These are phyloP conservation scores for Rhegmatorhina hoffmannsi DNA, from an alignment of 2,113 vertebrate species.

Conservation along the genomic window DNA sequence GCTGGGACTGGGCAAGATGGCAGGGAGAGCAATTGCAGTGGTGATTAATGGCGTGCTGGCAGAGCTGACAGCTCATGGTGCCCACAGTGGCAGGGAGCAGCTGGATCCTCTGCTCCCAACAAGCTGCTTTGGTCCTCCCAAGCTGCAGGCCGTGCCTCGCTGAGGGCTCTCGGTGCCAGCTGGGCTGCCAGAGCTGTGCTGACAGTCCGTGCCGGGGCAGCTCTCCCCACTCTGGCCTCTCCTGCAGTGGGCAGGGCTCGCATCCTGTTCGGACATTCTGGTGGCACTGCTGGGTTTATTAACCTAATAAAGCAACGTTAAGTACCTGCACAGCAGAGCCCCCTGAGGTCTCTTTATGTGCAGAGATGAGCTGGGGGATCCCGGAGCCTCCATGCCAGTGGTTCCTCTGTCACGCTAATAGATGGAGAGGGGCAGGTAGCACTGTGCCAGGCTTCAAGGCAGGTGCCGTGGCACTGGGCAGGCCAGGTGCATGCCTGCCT, in stretches of 20 bases:
- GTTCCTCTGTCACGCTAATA: background rate
- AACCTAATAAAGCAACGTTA: constrained; percentile 52
- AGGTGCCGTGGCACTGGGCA: background rate
- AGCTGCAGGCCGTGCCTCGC: rapidly evolving
- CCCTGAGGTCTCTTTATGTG: constrained; percentile 14
- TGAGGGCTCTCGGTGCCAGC: rapidly evolving
- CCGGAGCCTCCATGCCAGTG: background rate
- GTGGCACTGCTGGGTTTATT: background rate
- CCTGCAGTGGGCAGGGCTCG: rapidly evolving
- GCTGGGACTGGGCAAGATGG: background rate
- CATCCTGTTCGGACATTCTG: rapidly evolving
- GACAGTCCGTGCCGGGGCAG: rapidly evolving
- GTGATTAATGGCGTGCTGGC: background rate
- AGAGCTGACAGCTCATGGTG: background rate
- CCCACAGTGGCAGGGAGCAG: background rate
- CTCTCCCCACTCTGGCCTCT: background rate
- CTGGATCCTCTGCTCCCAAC: background rate
- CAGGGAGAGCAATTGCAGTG: background rate
- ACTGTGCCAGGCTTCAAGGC: background rate
- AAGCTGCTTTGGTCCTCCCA: background rate
- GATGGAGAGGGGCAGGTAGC: background rate
- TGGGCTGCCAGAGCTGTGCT: rapidly evolving
- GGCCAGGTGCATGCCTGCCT: background rate
- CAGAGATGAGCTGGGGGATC: constrained; percentile 13
- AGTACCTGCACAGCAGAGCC: background rate